phyloP scores from a whole-genome alignment of 2,113 vertebrate genomes.

The Gila orcuttii region DNA sequence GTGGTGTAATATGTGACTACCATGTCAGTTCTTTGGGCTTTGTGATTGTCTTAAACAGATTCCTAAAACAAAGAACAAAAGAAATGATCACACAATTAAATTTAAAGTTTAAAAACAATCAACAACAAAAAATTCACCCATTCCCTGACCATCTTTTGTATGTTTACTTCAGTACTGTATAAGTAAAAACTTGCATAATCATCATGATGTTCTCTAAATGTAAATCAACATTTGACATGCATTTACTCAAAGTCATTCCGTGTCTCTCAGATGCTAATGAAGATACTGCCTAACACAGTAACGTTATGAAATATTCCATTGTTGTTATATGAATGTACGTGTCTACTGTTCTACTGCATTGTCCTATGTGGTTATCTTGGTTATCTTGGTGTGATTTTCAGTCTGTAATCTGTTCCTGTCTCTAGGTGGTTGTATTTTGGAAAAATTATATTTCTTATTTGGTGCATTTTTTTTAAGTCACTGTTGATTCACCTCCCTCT shows the following conservation, averaged over 20 bases:
- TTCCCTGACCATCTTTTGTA: not conserved
- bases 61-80: not conserved
- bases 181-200: not conserved
- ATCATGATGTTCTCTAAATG: constrained; percentile 2
- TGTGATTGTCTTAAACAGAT: constrained; percentile 16
- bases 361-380: constrained; percentile 69
- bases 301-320: constrained; percentile 68
- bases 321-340: constrained; percentile 81
- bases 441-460: constrained; percentile 70
- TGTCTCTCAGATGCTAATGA: constrained; percentile 56
- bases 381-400: constrained; percentile 64
- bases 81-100: not conserved
- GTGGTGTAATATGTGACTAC: not conserved
- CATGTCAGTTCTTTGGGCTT: not conserved
- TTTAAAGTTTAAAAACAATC: not conserved
- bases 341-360: constrained; percentile 77
- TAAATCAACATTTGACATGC: not conserved
- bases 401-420: constrained; percentile 77
- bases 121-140: not conserved
- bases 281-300: constrained; percentile 68
- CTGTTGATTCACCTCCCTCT: constrained; percentile 58
- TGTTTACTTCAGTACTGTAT: not conserved
- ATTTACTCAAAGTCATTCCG: constrained; percentile 42
- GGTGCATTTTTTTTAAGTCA: constrained; percentile 74
- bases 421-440: constrained; percentile 74